Evolutionary conservation across 2,113 vertebrate species (phyloP), one percentile per base, ranked within the genome.

Genomic region (Etheostoma spectabile): DNA sequence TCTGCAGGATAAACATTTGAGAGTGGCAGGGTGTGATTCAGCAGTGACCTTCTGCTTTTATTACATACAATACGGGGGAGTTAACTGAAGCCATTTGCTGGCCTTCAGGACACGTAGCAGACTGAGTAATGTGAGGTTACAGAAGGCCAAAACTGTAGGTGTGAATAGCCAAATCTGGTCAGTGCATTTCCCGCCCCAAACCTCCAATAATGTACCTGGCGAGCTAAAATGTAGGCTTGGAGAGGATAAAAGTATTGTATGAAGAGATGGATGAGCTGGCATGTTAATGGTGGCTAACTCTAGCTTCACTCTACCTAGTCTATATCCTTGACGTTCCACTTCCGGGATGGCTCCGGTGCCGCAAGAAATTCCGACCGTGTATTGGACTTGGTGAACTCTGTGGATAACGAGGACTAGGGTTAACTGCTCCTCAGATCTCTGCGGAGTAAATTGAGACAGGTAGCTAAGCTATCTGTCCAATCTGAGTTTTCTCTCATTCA

Each of bases 21-120:
- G 60, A 33, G 61, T 45, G 57, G 53, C 59, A 12, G 35, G 55
- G 52, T 70, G 74, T 59, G 55, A 77, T 80, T 66, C 30, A 74
- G 64, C 5, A 42, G 3, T 79, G 81, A 86, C 84, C 81, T 84
- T 84, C 74, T 78, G 63, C 70, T 84, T 83, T 77, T 75, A 83
- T 78, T 80, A 77, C 62, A 59, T 24, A 71, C 33, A 75, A 57
- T 62, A 53, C 35, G 61, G 80, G 11, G 60, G 77, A 78, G 57
- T 78, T 62, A 77, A 57, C 65, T 15, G 27, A 73, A 75, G 56
- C 68, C 62, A 79, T 73, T 79, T 65, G 11, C 71, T 33, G 65
- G 74, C 48, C 62, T 79, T 51, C 78, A 46, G 71, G 74, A 68
- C 61, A 46, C 5, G 14, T 8, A 57, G 52, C 27, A 11, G 60